phyloP scores from a whole-genome alignment of 2,797 vertebrate genomes.

The Urophycis tenuis region DNA sequence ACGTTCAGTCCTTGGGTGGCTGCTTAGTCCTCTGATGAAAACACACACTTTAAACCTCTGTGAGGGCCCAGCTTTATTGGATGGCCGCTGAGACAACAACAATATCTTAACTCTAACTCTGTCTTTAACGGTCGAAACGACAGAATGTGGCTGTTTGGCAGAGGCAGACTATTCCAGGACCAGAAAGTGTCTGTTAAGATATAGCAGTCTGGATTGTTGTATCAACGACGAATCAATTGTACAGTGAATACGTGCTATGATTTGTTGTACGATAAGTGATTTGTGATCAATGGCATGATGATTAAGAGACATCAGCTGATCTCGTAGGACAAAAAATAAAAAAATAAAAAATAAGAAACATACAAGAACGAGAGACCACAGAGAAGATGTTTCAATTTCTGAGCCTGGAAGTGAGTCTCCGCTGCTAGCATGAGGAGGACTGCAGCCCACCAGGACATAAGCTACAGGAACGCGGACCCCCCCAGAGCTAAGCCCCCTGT shows the following conservation, averaged over 20 bases:
- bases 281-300: background rate
- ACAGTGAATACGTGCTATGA: background rate
- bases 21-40: slow-evolving; percentile 53
- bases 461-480: slow-evolving; percentile 35
- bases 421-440: slow-evolving; percentile 25
- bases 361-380: background rate
- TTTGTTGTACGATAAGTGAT: background rate
- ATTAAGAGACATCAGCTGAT: background rate
- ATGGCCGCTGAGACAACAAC: slow-evolving; percentile 13
- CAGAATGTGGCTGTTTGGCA: slow-evolving; percentile 21
- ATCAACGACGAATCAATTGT: background rate
- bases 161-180: background rate
- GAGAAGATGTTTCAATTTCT: background rate
- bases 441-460: slow-evolving; percentile 56
- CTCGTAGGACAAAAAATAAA: background rate
- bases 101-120: background rate
- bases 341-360: background rate
- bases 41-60: slow-evolving; percentile 26
- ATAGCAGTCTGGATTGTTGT: background rate
- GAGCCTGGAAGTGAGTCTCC: background rate
- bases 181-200: background rate
- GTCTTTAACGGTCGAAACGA: slow-evolving; percentile 27
- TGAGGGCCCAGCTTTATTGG: slow-evolving; percentile 15
- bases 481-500: slow-evolving; percentile 43
- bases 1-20: slow-evolving; percentile 47